phyloP scores from a whole-genome alignment of 2,888 invertebrate species.

The Arge pagana region DNA sequence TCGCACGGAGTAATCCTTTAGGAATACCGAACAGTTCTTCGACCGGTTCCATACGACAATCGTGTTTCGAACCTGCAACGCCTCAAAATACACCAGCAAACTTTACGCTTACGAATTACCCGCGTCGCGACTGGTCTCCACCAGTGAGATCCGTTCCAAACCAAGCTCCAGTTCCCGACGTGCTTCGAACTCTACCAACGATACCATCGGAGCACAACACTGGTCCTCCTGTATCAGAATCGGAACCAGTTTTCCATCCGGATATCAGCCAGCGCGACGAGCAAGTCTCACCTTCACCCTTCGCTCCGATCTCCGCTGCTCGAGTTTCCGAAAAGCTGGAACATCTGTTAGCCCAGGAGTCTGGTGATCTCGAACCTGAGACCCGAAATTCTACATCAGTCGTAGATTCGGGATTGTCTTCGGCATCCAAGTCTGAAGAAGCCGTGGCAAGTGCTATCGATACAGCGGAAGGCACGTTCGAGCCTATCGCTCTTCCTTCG shows the following conservation, averaged over 20 bases:
- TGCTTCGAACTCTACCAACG: conserved; percentile 6
- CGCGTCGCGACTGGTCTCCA: conserved; percentile 1
- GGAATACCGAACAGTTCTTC: too few species aligned
- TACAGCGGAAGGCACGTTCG: too few species aligned
- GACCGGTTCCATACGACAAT: too few species aligned
- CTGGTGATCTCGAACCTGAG: not conserved
- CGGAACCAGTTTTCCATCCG: not conserved
- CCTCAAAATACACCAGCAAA: conserved; percentile 54
- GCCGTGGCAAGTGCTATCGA: too few species aligned
- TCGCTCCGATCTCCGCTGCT: conserved; percentile 45
- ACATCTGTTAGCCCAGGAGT: conserved; percentile 44
- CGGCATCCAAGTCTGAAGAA: not conserved
- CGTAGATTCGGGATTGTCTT: not conserved
- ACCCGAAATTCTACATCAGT: not conserved
- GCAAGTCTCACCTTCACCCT: conserved; percentile 25
- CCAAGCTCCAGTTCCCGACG: not conserved
- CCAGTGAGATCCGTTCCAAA: not conserved
- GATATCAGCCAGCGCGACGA: too few species aligned
- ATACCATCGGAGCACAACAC: conserved; percentile 23
- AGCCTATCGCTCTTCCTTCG: too few species aligned
- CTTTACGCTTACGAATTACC: not conserved
- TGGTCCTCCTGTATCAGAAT: conserved; percentile 17
- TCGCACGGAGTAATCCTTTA: too few species aligned
- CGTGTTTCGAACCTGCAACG: conserved; percentile 50
- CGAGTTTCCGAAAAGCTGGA: conserved; percentile 50